A percentile compares a stretch with the other conserved stretches of the same genome.
phyloP scores from a whole-genome alignment of 1,140 invertebrate species.

The Ladona fulva region DNA sequence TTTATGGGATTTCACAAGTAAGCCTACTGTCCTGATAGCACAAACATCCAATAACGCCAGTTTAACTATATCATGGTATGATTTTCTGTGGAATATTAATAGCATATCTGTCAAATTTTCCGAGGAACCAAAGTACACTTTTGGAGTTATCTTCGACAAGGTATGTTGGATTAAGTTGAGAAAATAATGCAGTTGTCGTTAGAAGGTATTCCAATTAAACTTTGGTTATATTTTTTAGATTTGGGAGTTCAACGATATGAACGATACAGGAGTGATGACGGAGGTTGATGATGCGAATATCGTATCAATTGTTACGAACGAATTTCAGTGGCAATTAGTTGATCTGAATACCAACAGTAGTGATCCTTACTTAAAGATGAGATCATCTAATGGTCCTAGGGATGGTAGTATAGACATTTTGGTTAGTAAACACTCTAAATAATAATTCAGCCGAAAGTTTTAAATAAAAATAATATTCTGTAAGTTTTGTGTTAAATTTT shows the following conservation, averaged over 20 bases:
- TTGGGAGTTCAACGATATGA: constrained; percentile 45
- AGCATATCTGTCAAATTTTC: constrained; percentile 37
- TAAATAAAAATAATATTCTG: too few relatives aligned
- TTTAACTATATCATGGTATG: constrained; percentile 39
- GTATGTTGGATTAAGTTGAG: constrained; percentile 30
- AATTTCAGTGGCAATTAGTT: constrained; percentile 36
- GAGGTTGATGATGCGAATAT: constrained; percentile 25
- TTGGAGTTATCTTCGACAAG: constrained; percentile 45
- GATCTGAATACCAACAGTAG: constrained; percentile 22
- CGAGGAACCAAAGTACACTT: constrained; percentile 40
- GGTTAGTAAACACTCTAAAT: constrained; percentile 27
- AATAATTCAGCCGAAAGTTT: not conserved
- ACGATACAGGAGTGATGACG: constrained; percentile 38
- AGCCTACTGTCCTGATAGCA: constrained; percentile 42
- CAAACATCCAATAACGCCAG: constrained; percentile 36
- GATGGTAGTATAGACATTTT: constrained; percentile 33
- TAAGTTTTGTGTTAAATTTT: constrained; percentile 13
- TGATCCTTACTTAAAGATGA: constrained; percentile 8
- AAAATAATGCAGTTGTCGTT: too few relatives aligned
- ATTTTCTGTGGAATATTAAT: constrained; percentile 23
- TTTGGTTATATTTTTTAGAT: constrained; percentile 35
- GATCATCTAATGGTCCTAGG: constrained; percentile 28
- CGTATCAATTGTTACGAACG: constrained; percentile 29
- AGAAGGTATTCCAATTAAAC: constrained; percentile 15
- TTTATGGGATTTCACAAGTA: constrained; percentile 48